Conservation (phyloP, 2,113 vertebrate genomes). For the Fregata magnificens region DNA sequence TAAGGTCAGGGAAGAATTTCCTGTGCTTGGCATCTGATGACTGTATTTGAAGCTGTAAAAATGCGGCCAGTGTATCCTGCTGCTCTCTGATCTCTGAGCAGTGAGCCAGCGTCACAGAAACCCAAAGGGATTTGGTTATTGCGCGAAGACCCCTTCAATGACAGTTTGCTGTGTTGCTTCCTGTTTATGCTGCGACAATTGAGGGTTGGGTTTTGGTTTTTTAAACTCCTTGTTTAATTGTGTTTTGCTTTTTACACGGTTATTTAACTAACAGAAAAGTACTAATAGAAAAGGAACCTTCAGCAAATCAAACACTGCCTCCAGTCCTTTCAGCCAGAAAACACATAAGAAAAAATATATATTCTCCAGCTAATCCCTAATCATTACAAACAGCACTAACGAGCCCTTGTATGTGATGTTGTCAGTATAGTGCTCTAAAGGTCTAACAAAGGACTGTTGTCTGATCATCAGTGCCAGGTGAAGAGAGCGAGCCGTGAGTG, state of each 20-base stretch:
- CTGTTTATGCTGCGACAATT: background rate
- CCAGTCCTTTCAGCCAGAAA: background rate
- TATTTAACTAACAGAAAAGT: background rate
- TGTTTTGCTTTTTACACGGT: background rate
- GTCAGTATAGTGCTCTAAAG: background rate
- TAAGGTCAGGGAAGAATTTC: background rate
- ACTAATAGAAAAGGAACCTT: background rate
- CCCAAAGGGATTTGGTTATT: background rate
- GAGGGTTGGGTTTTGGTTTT: background rate
- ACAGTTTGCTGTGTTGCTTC: background rate
- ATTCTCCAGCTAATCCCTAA: background rate
- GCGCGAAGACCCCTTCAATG: background rate
- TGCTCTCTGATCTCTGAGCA: background rate
- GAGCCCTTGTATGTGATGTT: background rate
- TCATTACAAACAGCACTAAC: background rate
- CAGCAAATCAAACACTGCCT: background rate
- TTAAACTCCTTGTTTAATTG: background rate
- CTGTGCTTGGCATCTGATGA: background rate
- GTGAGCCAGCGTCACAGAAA: background rate
- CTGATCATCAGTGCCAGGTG: background rate
- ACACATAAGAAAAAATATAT: background rate
- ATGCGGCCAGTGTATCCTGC: background rate
- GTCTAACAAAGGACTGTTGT: background rate
- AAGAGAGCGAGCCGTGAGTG: fast-evolving
- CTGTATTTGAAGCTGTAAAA: background rate